Conservation (phyloP, 2,888 invertebrate species). For the Acanthosepion pharaonis region DNA sequence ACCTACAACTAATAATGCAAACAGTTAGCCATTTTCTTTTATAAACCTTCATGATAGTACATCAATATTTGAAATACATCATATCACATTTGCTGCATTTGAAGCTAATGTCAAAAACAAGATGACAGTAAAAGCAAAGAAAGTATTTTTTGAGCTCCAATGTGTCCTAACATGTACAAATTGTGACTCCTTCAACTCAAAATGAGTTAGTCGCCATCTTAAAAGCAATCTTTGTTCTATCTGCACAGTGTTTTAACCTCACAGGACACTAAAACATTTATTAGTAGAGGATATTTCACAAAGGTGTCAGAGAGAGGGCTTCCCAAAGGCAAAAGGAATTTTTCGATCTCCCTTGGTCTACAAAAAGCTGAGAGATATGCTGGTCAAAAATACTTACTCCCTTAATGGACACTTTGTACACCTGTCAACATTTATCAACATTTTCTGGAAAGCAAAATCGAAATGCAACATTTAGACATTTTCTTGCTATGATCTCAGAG, state of each 20-base stretch:
- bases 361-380: conserved; percentile 2
- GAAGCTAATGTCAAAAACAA: neutral
- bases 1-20: neutral
- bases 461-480: neutral
- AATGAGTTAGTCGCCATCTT: conserved; percentile 16
- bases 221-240: conserved; percentile 33
- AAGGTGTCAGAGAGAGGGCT: conserved; percentile 17
- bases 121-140: conserved; percentile 11
- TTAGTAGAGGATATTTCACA: conserved; percentile 33
- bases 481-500: neutral
- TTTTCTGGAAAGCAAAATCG: neutral
- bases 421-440: conserved; percentile 23
- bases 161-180: conserved; percentile 17
- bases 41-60: neutral
- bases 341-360: neutral
- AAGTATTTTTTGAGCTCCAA: neutral
- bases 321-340: neutral
- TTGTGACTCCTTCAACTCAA: neutral
- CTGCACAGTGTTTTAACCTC: conserved; percentile 6
- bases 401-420: conserved; percentile 33
- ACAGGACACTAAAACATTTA: conserved; percentile 33
- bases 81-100: neutral
- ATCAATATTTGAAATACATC: neutral
- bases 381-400: conserved; percentile 33
- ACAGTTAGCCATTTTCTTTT: neutral